These are phyloP conservation scores for Yasuhikotakia modesta DNA, from an alignment of 2,797 vertebrate species.

Conservation along the genomic window DNA sequence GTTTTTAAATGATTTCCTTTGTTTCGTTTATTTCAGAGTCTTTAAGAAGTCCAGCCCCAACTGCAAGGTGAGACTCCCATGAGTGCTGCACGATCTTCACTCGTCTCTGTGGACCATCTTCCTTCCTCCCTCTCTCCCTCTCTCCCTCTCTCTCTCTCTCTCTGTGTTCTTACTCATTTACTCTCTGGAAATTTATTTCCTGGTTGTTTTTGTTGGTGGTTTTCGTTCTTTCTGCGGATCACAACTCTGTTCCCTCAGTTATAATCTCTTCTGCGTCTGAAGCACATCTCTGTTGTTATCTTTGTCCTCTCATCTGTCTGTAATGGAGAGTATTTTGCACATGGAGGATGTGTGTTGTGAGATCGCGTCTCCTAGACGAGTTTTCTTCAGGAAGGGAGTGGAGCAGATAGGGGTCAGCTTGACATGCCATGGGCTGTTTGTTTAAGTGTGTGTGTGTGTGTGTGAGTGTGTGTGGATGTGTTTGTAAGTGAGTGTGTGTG, in stretches of 20 bases:
- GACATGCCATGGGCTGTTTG: constrained; percentile 36
- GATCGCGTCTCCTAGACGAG: constrained; percentile 41
- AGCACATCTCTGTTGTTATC: neutral
- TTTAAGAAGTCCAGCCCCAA: constrained; percentile 79
- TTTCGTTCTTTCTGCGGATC: neutral
- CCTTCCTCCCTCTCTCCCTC: constrained; percentile 1
- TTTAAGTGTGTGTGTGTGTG: constrained; percentile 28
- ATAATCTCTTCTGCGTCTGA: neutral
- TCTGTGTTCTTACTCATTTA: neutral
- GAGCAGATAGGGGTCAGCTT: constrained; percentile 60
- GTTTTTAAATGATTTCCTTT: constrained; percentile 8
- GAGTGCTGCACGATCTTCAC: neutral
- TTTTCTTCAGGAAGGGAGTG: constrained; percentile 62
- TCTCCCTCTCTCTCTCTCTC: constrained; percentile 5
- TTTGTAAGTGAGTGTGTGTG: neutral
- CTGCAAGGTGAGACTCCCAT: constrained; percentile 66
- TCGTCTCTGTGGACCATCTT: constrained; percentile 32
- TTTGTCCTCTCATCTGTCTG: neutral
- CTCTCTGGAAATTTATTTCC: neutral
- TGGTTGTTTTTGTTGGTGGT: neutral
- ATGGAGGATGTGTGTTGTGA: constrained; percentile 61
- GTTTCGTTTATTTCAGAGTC: constrained; percentile 64
- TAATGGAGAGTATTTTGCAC: constrained; percentile 53
- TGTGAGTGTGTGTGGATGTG: constrained; percentile 23
- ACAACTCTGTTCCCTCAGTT: constrained; percentile 7